phyloP scores from a whole-genome alignment of 92 coral and sea anemone genomes.

The Parazoanthus swiftii region DNA sequence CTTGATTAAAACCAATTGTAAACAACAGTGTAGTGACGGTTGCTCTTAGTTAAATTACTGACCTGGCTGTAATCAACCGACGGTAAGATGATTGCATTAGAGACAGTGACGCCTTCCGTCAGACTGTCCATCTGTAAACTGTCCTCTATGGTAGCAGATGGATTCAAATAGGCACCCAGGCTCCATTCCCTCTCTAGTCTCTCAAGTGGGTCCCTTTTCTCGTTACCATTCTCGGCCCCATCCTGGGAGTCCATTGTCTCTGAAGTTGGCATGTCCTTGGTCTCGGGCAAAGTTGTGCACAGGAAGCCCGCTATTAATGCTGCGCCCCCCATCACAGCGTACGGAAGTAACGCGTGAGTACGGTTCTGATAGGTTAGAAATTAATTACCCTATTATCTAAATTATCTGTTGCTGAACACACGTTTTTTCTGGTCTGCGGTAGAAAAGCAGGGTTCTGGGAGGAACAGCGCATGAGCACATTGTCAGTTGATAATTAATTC shows the following conservation, averaged over 20 bases:
- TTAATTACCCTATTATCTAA: neutral
- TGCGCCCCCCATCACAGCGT: conserved; percentile 72
- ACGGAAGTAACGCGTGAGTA: conserved; percentile 78
- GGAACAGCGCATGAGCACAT: too few species aligned
- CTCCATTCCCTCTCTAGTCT: neutral
- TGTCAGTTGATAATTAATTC: too few species aligned
- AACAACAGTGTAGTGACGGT: neutral
- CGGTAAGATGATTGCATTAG: neutral
- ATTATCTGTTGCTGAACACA: neutral
- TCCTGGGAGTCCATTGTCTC: conserved; percentile 67
- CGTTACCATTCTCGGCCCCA: conserved; percentile 23
- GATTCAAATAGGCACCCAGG: conserved; percentile 1
- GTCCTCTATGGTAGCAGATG: conserved; percentile 2
- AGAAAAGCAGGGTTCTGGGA: neutral
- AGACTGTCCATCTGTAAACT: neutral
- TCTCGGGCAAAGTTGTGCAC: conserved; percentile 81
- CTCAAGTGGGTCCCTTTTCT: conserved; percentile 6
- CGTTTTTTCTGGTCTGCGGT: neutral
- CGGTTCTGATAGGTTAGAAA: conserved; percentile 55
- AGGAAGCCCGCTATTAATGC: conserved; percentile 70
- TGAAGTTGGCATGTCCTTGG: conserved; percentile 68
- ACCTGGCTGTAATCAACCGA: neutral
- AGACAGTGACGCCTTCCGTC: neutral
- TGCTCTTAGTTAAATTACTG: neutral
- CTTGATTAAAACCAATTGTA: too few species aligned